Evolutionary conservation across 1,140 invertebrate genomes (phyloP), one percentile per base, ranked within the genome.

Genomic region (Leguminivora glycinivorella): DNA sequence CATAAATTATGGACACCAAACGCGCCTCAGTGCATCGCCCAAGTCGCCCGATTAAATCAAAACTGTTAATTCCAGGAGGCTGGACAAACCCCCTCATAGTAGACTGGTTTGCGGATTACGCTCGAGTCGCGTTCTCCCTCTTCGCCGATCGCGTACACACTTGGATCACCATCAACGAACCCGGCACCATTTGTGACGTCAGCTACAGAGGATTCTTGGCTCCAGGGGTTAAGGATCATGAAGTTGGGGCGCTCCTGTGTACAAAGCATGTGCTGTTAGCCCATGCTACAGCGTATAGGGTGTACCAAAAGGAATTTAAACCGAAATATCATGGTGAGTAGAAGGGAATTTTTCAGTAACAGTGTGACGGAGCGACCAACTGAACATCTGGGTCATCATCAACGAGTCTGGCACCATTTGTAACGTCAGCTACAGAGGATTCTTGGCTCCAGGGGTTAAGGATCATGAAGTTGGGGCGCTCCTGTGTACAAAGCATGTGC

Each of bases 141-240:
- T 94, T 93, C 73, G 94, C 93, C 0, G 92, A 94, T 83, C 89
- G 93, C 29, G 93, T 95, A 0, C 93, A 92, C 70, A 76, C 85
- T 24, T 95, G 95, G 94, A 91, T 94, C 0, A 96, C 95, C 0
- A 92, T 96, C 38, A 95, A 95, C 78, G 94, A 96, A 80, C 94
- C 94, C 0, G 85, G 90, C 73, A 86, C 93, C n/a, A 77, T 93
- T 2, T 94, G 94, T 66, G 86, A 92, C 43, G 79, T 81, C 9
- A 91, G 88, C 4, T 95, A 94, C 79, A 78, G 79, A 1, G 90
- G 88, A 29, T 73, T 77, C 4, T 83, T 90, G 76, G 92, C 92
- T 0, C 93, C 93, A 0, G 81, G 85, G n/a, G 0, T 43, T 5
- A 17, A 2, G 60, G 89, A 90, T 68, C 79, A 87, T 0, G 90